Percentiles rank a stretch among this genome's conserved stretches.
Conservation (phyloP, 2,113 vertebrate genomes). For the Burhinus oedicnemus region DNA sequence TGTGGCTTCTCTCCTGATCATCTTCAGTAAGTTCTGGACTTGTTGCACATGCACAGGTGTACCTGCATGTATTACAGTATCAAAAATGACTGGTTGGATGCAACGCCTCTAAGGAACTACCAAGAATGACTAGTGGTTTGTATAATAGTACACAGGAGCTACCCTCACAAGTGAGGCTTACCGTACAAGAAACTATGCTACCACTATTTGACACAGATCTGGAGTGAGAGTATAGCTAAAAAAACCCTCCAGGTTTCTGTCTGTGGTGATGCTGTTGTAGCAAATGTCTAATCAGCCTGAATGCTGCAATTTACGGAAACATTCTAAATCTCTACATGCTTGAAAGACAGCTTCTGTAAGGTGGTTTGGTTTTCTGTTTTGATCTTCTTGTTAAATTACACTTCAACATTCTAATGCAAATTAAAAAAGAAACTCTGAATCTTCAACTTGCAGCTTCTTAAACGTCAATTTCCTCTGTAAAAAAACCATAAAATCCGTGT, state of each 20-base stretch:
- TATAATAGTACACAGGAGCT: rapidly evolving
- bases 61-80: neutral
- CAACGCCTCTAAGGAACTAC: neutral
- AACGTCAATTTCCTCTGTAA: neutral
- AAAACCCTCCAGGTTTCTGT: neutral
- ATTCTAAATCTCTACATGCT: neutral
- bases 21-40: neutral
- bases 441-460: neutral
- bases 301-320: neutral
- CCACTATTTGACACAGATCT: neutral
- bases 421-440: neutral
- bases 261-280: neutral
- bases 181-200: neutral
- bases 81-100: neutral
- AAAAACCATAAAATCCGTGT: neutral
- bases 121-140: neutral
- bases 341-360: slow-evolving; percentile 3
- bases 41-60: neutral
- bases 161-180: neutral
- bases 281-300: neutral
- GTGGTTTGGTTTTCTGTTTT: slow-evolving; percentile 32
- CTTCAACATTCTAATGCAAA: neutral
- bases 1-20: neutral
- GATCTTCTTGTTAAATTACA: slow-evolving; percentile 5
- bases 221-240: neutral